Evolutionary conservation across 2,888 invertebrate genomes (phyloP).

Genomic region (Dasysyrphus tricinctus): DNA sequence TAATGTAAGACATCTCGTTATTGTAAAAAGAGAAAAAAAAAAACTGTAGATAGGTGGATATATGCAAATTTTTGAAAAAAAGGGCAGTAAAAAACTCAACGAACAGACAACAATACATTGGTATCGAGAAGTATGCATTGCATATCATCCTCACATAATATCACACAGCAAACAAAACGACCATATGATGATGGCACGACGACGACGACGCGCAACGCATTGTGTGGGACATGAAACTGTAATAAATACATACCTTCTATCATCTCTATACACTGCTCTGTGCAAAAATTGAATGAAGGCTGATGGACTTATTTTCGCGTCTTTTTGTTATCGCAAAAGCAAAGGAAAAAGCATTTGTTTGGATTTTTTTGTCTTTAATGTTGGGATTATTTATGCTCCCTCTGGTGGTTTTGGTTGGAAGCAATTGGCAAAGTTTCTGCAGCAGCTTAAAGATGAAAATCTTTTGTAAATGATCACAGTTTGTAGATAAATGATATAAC

Average conservation of each 20-base stretch:
- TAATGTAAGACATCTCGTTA: slow-evolving; percentile 34
- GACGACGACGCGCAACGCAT: slow-evolving; percentile 15
- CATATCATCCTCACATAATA: neutral
- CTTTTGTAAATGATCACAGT: slow-evolving; percentile 41
- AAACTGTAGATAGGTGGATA: too few relatives aligned
- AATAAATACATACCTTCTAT: neutral
- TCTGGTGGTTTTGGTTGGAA: neutral
- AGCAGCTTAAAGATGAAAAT: slow-evolving; percentile 45
- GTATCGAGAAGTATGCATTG: neutral
- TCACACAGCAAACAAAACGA: neutral
- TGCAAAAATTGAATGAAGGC: slow-evolving; percentile 9
- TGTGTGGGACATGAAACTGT: slow-evolving; percentile 24
- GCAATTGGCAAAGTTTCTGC: slow-evolving; percentile 30
- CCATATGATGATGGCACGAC: neutral
- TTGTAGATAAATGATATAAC: slow-evolving; percentile 33
- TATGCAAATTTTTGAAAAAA: slow-evolving; percentile 54
- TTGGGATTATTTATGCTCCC: slow-evolving; percentile 3
- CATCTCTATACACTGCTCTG: neutral
- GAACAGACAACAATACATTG: slow-evolving; percentile 50
- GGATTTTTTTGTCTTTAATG: neutral
- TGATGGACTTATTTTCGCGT: neutral
- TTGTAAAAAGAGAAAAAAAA: slow-evolving; percentile 7
- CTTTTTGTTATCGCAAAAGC: neutral
- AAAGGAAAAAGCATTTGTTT: slow-evolving; percentile 5
- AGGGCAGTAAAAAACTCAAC: slow-evolving; percentile 55